These are phyloP conservation scores for Myanophis thanlyinensis DNA, from an alignment of 2,113 vertebrate species.

Conservation along the genomic window DNA sequence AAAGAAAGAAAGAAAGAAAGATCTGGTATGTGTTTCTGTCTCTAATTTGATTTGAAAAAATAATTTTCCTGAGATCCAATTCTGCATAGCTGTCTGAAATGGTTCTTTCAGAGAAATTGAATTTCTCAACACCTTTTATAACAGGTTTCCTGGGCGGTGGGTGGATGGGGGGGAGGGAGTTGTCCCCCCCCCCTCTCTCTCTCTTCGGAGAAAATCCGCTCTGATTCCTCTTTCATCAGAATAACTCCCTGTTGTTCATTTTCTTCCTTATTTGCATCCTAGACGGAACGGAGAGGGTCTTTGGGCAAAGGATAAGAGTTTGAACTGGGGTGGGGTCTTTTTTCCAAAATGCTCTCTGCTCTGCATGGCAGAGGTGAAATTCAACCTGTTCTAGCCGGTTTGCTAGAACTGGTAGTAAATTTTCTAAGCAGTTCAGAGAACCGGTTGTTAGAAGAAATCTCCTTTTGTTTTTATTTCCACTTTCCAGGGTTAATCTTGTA, in stretches of 20 bases:
- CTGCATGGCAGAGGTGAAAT: too few species aligned
- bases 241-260: not conserved
- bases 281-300: too few species aligned
- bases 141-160: not conserved
- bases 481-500: too few species aligned
- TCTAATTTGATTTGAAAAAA: slow-evolving; percentile 11
- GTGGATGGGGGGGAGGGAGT: too few species aligned
- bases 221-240: not conserved
- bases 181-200: too few species aligned
- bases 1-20: not conserved
- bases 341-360: not conserved
- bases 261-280: not conserved
- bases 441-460: too few species aligned
- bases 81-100: slow-evolving; percentile 12
- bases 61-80: slow-evolving; percentile 20
- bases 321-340: not conserved
- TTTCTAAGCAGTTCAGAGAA: too few species aligned
- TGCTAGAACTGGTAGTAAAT: too few species aligned
- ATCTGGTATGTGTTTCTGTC: not conserved
- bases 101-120: slow-evolving; percentile 3
- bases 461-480: too few species aligned
- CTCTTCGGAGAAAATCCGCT: not conserved
- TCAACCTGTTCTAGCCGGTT: too few species aligned
- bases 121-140: not conserved
- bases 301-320: too few species aligned